Base-by-base conservation (phyloP, 2,888 invertebrate species). In the Bursaphelenchus okinawaensis region DNA sequence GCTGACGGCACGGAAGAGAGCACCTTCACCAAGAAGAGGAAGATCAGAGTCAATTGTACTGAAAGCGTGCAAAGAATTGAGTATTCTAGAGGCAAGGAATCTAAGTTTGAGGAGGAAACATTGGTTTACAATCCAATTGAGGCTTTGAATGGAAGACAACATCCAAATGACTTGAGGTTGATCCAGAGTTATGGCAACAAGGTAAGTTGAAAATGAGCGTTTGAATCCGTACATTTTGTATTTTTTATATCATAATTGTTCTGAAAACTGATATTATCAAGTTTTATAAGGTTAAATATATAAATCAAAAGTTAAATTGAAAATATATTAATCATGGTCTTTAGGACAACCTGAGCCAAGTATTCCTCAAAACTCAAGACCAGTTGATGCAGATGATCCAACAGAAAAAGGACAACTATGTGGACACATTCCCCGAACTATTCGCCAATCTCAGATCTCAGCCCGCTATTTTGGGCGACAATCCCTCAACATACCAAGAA, bases 361-460 rank as follows among this genome's bases (percentile, higher is more conserved):
- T 72, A 8, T 50, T 69, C 29, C 22, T 73, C 51, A 55, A 52
- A 22, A 72, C 69, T 16, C 76, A 78, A 7, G 71, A 79, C 63
- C 77, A 71, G 0, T 81, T 80, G 63, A 57, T 69, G 52, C 59
- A 62, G n/a, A 55, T 81, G 28, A 62, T 80, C 51, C 68, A 68
- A 64, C 68, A 73, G 52, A 72, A 78, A 52, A 77, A 76, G 55
- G 73, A 78, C 16, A 68, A 74, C 57, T 65, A 73, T 57, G 70
- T 80, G 29, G 72, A 76, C 65, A 70, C 72, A 57, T 80, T 78
- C 65, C 80, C 80, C 28, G 80, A 79, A 55, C 67, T 79, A 23
- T 80, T 80, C 62, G 63, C 75, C 9, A 74, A 78, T 22, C 72
- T 80, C 73, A 66, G 78, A 28, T 70, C 77, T 0, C 70, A 76